A percentile compares a stretch with the other conserved stretches of the same genome.
Evolutionary conservation across 2,888 invertebrate species (phyloP).

Genomic region (Watsonalla cultraria): DNA sequence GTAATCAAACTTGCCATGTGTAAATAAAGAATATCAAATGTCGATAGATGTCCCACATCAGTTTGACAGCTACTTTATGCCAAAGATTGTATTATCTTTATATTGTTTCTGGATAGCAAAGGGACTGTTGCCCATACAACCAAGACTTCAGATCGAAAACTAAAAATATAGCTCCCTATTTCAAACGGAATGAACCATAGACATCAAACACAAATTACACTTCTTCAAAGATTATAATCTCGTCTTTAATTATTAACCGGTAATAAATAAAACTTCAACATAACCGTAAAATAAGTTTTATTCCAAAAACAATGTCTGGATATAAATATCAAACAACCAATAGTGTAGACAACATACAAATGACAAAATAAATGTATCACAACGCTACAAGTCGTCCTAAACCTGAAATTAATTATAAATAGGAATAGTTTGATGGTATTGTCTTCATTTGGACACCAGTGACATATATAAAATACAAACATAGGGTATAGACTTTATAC

Average conservation of each 20-base stretch:
- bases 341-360: constrained; percentile 20
- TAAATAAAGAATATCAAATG: too few relatives aligned
- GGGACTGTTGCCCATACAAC: too few relatives aligned
- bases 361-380: neutral
- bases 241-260: neutral
- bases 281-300: constrained; percentile 60
- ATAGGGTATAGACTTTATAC: neutral
- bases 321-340: constrained; percentile 17
- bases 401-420: constrained; percentile 34
- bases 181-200: too few relatives aligned
- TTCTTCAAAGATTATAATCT: too few relatives aligned
- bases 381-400: constrained; percentile 8
- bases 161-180: too few relatives aligned
- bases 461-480: neutral
- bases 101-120: too few relatives aligned
- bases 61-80: too few relatives aligned
- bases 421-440: constrained; percentile 56
- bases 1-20: too few relatives aligned
- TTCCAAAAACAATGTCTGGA: constrained; percentile 46
- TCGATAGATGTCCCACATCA: too few relatives aligned
- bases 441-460: constrained; percentile 52
- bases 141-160: too few relatives aligned
- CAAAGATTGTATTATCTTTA: too few relatives aligned
- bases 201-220: too few relatives aligned
- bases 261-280: constrained; percentile 15